Percentiles rank a stretch among this genome's conserved stretches.
These are phyloP conservation scores for Cuculus canorus DNA, from an alignment of 2,797 vertebrate species.

Conservation along the genomic window DNA sequence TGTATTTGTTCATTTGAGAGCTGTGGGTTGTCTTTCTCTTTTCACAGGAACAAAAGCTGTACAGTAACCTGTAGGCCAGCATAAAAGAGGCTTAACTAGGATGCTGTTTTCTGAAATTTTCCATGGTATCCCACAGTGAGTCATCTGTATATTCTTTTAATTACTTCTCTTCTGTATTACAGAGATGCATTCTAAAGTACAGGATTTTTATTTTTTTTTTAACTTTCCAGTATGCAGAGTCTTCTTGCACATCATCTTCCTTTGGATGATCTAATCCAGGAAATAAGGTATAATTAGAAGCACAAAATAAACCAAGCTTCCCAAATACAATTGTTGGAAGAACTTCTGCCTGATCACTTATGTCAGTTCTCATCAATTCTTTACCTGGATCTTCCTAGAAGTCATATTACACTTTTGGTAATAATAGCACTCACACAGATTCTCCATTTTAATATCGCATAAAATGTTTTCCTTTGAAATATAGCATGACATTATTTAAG, in stretches of 20 bases:
- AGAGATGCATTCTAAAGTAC: not conserved
- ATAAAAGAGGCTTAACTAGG: not conserved
- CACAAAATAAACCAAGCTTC: not conserved
- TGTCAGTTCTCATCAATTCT: not conserved
- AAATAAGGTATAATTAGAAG: not conserved
- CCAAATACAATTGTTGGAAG: not conserved
- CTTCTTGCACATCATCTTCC: not conserved
- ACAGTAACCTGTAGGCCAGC: not conserved
- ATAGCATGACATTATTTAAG: not conserved
- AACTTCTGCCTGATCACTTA: not conserved
- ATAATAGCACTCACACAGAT: not conserved
- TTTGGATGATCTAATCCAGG: not conserved
- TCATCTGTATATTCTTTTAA: not conserved
- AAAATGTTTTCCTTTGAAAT: not conserved
- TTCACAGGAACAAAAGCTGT: not conserved
- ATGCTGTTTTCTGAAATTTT: not conserved
- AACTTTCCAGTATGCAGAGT: not conserved
- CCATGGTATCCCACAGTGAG: not conserved
- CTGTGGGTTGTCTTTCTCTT: not conserved
- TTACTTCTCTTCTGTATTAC: not conserved
- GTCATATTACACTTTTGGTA: fast-evolving
- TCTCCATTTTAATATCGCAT: not conserved
- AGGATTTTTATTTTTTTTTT: not conserved
- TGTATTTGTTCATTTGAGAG: not conserved
- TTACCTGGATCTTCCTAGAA: not conserved